A percentile compares a stretch with the other conserved stretches of the same genome.
These are phyloP conservation scores for Lottia scabra DNA, from an alignment of 2,888 invertebrate genomes.

Conservation along the genomic window DNA sequence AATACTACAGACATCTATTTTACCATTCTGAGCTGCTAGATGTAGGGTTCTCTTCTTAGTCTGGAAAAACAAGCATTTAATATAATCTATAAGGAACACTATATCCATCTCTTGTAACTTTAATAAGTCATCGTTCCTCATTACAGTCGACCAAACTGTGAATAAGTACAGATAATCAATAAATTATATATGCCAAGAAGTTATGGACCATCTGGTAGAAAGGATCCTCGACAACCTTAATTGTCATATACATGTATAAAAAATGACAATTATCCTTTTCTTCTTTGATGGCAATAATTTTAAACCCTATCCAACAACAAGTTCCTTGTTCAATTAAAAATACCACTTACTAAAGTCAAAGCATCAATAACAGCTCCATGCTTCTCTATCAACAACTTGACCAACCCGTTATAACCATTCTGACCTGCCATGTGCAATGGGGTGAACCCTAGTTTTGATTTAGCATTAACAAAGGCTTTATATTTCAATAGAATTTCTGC, in stretches of 20 bases:
- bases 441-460: conserved; percentile 95
- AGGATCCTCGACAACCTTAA: too few species aligned
- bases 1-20: conserved; percentile 93
- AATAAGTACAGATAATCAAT: too few species aligned
- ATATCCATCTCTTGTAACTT: too few species aligned
- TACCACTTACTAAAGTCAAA: conserved; percentile 78
- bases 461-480: conserved; percentile 99
- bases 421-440: conserved; percentile 96
- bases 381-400: conserved; percentile 92
- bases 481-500: conserved; percentile 84
- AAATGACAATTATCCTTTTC: too few species aligned
- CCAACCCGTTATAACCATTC: conserved; percentile 92
- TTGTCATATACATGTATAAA: too few species aligned
- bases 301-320: too few species aligned
- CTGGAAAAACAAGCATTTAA: conserved; percentile 58
- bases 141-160: too few species aligned
- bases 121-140: too few species aligned
- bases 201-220: too few species aligned
- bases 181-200: too few species aligned
- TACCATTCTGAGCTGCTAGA: conserved; percentile 95
- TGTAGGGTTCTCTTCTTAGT: conserved; percentile 98
- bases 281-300: too few species aligned
- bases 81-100: not conserved
- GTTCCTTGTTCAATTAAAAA: too few species aligned
- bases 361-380: conserved; percentile 97